Percentiles rank a stretch among this genome's conserved stretches.
Conservation (phyloP, 2,797 vertebrate species). For the Acanthurus tractus region DNA sequence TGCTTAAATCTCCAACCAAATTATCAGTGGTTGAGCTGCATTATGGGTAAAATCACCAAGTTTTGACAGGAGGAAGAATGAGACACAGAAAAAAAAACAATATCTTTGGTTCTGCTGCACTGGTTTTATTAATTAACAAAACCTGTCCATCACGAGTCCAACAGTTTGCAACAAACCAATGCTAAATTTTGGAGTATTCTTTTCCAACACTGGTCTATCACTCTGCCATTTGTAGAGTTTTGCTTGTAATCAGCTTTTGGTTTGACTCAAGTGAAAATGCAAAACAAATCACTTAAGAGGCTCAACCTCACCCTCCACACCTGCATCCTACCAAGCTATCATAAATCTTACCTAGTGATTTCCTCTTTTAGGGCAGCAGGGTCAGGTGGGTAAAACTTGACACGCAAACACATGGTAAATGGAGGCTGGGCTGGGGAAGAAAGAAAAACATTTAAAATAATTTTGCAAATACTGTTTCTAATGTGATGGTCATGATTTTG, state of each 20-base stretch:
- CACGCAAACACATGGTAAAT: conserved; percentile 98
- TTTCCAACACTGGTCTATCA: no score
- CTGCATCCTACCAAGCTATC: neutral
- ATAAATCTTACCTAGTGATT: conserved; percentile 91
- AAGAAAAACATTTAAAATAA: neutral
- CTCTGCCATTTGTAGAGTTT: no score
- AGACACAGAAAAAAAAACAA: no score
- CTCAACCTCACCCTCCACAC: neutral
- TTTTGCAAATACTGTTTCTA: neutral
- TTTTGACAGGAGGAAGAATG: no score
- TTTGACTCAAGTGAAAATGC: no score
- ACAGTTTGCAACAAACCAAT: no score
- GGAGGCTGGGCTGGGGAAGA: conserved; percentile 92
- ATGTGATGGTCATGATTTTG: neutral
- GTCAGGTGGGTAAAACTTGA: conserved; percentile 98
- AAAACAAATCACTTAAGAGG: neutral
- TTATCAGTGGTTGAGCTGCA: neutral
- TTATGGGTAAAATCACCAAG: neutral
- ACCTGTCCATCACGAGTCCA: no score
- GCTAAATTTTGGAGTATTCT: no score
- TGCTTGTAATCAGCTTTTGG: no score
- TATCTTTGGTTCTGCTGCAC: no score
- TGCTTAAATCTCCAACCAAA: neutral
- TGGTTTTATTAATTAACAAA: no score
- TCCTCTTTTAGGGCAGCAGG: conserved; percentile 96